Base-by-base conservation (phyloP, 2,113 vertebrate genomes). In the Sturnira hondurensis region DNA sequence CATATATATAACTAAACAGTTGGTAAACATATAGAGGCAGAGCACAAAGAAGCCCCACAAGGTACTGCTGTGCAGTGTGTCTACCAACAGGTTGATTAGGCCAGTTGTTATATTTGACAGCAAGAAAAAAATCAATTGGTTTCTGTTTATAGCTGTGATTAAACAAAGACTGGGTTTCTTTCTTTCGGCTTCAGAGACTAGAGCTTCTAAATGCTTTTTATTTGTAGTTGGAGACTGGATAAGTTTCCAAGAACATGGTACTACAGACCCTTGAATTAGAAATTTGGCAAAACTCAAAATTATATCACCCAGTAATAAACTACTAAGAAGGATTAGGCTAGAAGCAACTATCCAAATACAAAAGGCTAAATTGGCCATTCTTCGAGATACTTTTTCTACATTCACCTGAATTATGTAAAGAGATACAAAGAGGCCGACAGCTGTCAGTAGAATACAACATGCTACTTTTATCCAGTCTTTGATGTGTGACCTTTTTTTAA, bases 71-170 rank as follows among this genome's bases (percentile, higher is more conserved):
- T 98, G 98, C 22, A 99, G 94, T 1, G 99, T 99, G 95, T 99
- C 99, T 41, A 99, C 61, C 3, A 97, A 74, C 16, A 99, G 96
- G 96, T 99, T 99, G 93, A 99, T 99, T 50, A 99, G 43, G 78
- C 99, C 99, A 20, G 99, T 99, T 98, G 99, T 98, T 68, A 99
- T 4, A 83, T 99, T 99, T 4, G 99, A 99, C 1, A 99, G 96
- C 97, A 99, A 97, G 98, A 99, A 99, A 96, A 99, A 99, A 0
- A 99, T 45, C 81, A 99, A 95, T 77, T 99, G 99, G 80, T 99
- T 99, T 98, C 98, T 99, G 97, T 98, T 99, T 76, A 99, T 97
- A n/a, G 99, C 99, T 70, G 98, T 98, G 86, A 99, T 96, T 38
- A 99, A 98, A 96, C 99, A 99, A 4, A 85, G 9, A 65, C 86